Evolutionary conservation across 2,797 vertebrate genomes (phyloP).

Genomic region (Enteromius viviparus): DNA sequence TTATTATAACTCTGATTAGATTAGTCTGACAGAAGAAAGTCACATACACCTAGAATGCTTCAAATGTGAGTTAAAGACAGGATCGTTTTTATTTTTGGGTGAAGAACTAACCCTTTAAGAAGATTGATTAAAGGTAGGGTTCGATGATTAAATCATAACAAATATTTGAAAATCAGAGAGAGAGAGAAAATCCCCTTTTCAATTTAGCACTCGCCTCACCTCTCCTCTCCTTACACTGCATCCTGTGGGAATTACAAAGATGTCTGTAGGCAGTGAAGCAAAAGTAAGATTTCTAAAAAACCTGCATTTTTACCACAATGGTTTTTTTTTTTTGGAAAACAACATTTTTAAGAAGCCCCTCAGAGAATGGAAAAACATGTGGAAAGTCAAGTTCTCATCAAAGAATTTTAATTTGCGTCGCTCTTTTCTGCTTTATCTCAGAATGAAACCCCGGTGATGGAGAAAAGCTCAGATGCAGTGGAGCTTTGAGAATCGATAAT

Average conservation of each 20-base stretch:
- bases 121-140: neutral
- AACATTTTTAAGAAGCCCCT: neutral
- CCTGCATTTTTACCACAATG: neutral
- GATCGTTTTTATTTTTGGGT: too few relatives aligned
- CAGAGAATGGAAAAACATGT: neutral
- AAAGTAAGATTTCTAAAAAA: neutral
- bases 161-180: conserved; percentile 2
- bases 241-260: conserved; percentile 19
- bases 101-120: neutral
- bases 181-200: neutral
- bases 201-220: conserved; percentile 3
- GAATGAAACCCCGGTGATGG: conserved; percentile 3
- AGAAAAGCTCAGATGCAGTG: conserved; percentile 22
- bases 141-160: neutral
- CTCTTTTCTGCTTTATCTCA: neutral
- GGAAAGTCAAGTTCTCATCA: neutral
- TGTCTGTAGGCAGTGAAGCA: neutral
- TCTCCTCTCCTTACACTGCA: neutral
- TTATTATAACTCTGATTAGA: too few relatives aligned
- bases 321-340: neutral
- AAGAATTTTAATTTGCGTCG: neutral
- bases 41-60: too few relatives aligned
- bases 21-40: too few relatives aligned
- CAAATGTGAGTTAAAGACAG: too few relatives aligned
- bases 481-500: conserved; percentile 40